Evolutionary conservation across 2,113 vertebrate genomes (phyloP), one percentile per base, ranked within the genome.

Genomic region (Stercorarius parasiticus): DNA sequence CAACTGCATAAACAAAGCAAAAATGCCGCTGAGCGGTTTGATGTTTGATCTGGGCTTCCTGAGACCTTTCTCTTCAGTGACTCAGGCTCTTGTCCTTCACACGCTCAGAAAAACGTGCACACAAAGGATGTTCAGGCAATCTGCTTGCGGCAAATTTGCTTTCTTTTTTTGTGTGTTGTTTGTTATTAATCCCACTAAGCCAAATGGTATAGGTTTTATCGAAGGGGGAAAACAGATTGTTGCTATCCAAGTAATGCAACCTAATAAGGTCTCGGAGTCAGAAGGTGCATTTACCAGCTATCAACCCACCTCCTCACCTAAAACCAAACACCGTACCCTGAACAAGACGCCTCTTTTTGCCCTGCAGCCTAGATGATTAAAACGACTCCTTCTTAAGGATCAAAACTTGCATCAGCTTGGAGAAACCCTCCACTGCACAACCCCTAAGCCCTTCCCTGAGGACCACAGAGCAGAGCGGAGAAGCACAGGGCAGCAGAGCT

Each of bases 21-120:
- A 79, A 91, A 49, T 30, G 62, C 52, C 79, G 83, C 78, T 49
- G 61, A 93, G 69, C 1, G 1, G 22, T 95, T 66, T 20, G 55
- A 55, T 91, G 86, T 66, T 82, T 81, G 38, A 64, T 2, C 5
- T 70, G 50, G 20, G 55, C 38, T 96, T 85, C 56, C 58, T 15
- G 40, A 91, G 70, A 64, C 66, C 65, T 79, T 91, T 50, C 42
- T 70, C 25, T 77, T 77, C 15, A 11, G 73, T 90, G 78, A 91
- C 36, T 91, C 89, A 87, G 73, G 50, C 64, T 53, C 61, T 56
- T 53, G 84, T 91, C 70, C 65, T 70, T 95, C 86, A 42, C 26
- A n/a, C 1, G 3, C 53, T 70, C 40, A 69, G 58, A 65, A 65
- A 83, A 45, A 29, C 3, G 2, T 4, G 6, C 58, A 36, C 38